phyloP scores from a whole-genome alignment of 2,888 invertebrate genomes.

The Trileptium ribeirensis region DNA sequence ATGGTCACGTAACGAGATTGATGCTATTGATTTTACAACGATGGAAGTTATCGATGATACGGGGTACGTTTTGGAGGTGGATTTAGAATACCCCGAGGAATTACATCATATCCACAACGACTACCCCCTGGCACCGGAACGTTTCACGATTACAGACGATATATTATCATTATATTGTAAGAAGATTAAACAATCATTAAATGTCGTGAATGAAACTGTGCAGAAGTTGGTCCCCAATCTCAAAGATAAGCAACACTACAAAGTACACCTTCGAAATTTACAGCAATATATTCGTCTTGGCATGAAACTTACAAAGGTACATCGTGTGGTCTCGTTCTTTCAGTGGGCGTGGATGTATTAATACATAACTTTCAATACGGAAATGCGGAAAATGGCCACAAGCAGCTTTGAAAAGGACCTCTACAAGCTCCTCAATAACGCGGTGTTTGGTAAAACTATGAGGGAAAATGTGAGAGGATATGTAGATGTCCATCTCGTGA shows the following conservation, averaged over 20 bases:
- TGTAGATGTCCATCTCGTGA: conserved; percentile 46
- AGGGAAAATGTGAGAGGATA: conserved; percentile 53
- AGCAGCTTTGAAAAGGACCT: neutral
- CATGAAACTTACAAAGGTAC: neutral
- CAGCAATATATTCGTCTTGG: neutral
- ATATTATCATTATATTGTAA: neutral
- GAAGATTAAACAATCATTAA: neutral
- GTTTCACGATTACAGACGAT: neutral
- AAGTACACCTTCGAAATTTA: neutral
- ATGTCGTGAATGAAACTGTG: neutral
- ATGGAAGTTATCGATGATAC: neutral
- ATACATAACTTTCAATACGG: neutral
- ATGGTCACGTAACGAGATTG: neutral
- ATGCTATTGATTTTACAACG: neutral
- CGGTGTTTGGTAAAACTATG: conserved; percentile 53
- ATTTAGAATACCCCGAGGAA: neutral
- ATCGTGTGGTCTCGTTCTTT: neutral
- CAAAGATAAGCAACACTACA: neutral
- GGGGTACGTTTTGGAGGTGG: neutral
- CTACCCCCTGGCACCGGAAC: neutral
- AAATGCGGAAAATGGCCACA: neutral
- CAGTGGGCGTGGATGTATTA: neutral
- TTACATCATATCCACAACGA: neutral
- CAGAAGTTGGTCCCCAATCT: neutral
- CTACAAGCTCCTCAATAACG: conserved; percentile 47